A percentile compares a stretch with the other conserved stretches of the same genome.
Evolutionary conservation across 2,888 invertebrate species (phyloP).

Genomic region (Drosophila meridiana): DNA sequence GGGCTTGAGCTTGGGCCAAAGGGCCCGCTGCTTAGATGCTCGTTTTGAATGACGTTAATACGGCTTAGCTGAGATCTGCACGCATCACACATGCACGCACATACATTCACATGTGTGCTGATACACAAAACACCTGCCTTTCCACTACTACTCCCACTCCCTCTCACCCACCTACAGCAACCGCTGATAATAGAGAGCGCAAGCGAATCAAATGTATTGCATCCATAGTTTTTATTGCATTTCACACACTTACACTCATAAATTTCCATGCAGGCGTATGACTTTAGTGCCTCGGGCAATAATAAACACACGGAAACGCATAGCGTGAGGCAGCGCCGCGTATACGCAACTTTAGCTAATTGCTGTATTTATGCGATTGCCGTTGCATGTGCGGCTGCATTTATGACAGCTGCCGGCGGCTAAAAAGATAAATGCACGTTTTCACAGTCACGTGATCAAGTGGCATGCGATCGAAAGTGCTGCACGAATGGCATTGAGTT

Average conservation of each 20-base stretch:
- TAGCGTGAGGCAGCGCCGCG: slow-evolving; percentile 35
- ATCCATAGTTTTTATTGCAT: slow-evolving; percentile 32
- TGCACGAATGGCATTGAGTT: neutral
- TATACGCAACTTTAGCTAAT: slow-evolving; percentile 67
- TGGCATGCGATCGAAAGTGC: slow-evolving; percentile 19
- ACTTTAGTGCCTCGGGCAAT: slow-evolving; percentile 40
- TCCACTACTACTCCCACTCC: neutral
- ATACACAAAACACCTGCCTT: slow-evolving; percentile 1
- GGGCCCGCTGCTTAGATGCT: slow-evolving; percentile 49
- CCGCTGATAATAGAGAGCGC: slow-evolving; percentile 45
- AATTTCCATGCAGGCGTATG: slow-evolving; percentile 1
- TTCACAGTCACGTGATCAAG: slow-evolving; percentile 43
- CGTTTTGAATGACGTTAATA: slow-evolving; percentile 76
- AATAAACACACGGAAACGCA: slow-evolving; percentile 29
- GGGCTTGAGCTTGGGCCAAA: neutral
- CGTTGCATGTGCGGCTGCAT: slow-evolving; percentile 48
- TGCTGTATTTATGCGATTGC: slow-evolving; percentile 55
- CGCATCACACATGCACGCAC: slow-evolving; percentile 18
- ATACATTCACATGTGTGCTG: neutral
- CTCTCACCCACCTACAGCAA: neutral
- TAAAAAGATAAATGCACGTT: slow-evolving; percentile 48
- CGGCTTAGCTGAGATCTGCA: slow-evolving; percentile 63
- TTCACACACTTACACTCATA: slow-evolving; percentile 3
- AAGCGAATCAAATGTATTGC: slow-evolving; percentile 8
- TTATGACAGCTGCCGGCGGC: slow-evolving; percentile 39